Base-by-base conservation (phyloP, 2,797 vertebrate genomes). In the Acanthopagrus latus region DNA sequence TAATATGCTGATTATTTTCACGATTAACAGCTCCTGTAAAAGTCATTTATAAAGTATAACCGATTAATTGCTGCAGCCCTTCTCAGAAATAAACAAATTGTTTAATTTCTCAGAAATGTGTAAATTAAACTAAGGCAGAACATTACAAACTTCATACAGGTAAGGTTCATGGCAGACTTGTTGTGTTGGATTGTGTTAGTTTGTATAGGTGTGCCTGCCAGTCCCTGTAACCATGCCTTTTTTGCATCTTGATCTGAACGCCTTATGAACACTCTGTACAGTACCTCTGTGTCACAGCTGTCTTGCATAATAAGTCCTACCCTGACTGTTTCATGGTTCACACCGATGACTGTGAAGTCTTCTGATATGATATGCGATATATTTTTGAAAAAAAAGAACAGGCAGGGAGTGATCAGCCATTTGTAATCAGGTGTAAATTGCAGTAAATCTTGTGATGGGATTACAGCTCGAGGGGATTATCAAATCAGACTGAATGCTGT, bases 401-500 rank as follows among this genome's bases (percentile, higher is more conserved):
- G 29, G 29, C 52, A 56, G 38, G 14, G 47, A 79, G 56, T 33
- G 64, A 73, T 82, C 67, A 77, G 65, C 68, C 20, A 46, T 33
- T 74, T 76, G 64, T 77, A 44, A 33, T 18, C 4, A 14, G 60
- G 17, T 79, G 58, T 68, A 33, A 76, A 81, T 43, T 84, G 47
- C 29, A 55, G 65, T 54, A 59, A 75, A 72, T 65, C 70, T 80
- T 63, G 77, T 74, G 65, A 72, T 62, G 79, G 77, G 89, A 92
- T 93, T 91, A 89, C 16, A 63, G 76, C 80, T 59, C 0, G 43
- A 67, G 72, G 33, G 73, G 88, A 90, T 92, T 89, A 91, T 83
- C 52, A 64, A 64, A 57, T 81, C 51, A 64, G 80, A 64, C 41
- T 66, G 82, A 79, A 80, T 20, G 1, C 67, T 60, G 73, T 78